Evolutionary conservation across 2,113 vertebrate species (phyloP).

Genomic region (Anser brachyrhynchus): DNA sequence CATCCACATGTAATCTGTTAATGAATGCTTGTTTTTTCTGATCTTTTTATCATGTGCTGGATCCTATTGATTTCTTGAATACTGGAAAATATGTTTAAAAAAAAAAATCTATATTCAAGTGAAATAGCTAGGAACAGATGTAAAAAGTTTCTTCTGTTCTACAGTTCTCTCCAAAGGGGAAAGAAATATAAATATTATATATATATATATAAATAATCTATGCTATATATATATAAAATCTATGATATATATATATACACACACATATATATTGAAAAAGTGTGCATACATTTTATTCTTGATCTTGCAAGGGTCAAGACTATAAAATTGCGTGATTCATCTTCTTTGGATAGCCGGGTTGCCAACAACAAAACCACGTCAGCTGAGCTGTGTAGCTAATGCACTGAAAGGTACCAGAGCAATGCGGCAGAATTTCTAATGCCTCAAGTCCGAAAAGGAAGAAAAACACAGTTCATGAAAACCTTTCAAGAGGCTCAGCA

Average conservation of each 20-base stretch:
- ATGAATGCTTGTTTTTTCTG: neutral
- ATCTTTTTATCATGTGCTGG: neutral
- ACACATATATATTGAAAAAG: no score
- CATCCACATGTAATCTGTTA: neutral
- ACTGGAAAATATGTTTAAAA: neutral
- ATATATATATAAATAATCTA: no score
- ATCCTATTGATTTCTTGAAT: neutral
- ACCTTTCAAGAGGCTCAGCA: neutral
- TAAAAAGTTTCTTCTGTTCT: neutral
- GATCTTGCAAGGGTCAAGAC: neutral
- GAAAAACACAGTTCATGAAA: neutral
- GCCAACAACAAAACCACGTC: neutral
- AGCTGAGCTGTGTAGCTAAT: neutral
- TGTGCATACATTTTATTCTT: neutral
- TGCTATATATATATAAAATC: no score
- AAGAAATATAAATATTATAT: no score
- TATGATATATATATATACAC: no score
- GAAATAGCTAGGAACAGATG: neutral
- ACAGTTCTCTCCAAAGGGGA: neutral
- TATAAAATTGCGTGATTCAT: constrained; percentile 3
- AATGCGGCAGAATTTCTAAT: neutral
- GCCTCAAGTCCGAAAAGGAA: neutral
- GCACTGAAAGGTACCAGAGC: neutral
- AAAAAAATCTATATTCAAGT: neutral
- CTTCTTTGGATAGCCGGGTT: neutral